Percentiles rank a stretch among this genome's conserved stretches.
phyloP scores from a whole-genome alignment of 2,888 invertebrate genomes.

The Malachius bipustulatus region DNA sequence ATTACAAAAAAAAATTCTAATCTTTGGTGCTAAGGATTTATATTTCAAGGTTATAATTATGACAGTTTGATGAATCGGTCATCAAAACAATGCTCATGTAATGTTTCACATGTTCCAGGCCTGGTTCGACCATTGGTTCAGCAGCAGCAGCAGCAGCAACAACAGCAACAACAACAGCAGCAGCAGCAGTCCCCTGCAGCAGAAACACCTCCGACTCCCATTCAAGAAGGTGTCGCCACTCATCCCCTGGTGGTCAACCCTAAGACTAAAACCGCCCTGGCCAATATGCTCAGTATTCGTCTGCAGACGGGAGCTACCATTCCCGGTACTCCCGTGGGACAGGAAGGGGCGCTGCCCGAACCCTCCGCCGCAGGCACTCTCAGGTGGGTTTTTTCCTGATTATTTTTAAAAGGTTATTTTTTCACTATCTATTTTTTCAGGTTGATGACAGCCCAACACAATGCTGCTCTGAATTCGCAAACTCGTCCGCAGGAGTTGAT shows the following conservation, averaged over 20 bases:
- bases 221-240: slow-evolving; percentile 1
- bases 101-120: too few species aligned
- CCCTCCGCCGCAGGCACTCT: slow-evolving; percentile 60
- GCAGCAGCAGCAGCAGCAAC: slow-evolving; percentile 21
- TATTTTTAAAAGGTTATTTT: slow-evolving; percentile 2
- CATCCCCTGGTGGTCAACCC: slow-evolving; percentile 62
- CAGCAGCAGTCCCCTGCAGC: background rate
- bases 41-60: too few species aligned
- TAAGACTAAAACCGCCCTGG: slow-evolving; percentile 89
- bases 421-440: slow-evolving; percentile 33
- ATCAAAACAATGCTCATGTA: too few species aligned
- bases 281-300: slow-evolving; percentile 84
- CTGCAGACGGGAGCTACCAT: slow-evolving; percentile 45
- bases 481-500: slow-evolving; percentile 41
- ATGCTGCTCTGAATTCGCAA: slow-evolving; percentile 44
- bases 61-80: too few species aligned
- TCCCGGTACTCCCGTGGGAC: slow-evolving; percentile 42
- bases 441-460: slow-evolving; percentile 76
- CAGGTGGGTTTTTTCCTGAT: slow-evolving; percentile 28
- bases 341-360: slow-evolving; percentile 32
- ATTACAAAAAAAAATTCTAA: too few species aligned
- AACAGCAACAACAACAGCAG: slow-evolving; percentile 19
- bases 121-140: too few species aligned
- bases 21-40: too few species aligned
- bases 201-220: slow-evolving; percentile 19